Evolutionary conservation across 2,113 vertebrate genomes (phyloP), one percentile per base, ranked within the genome.

Genomic region (Chamaea fasciata): DNA sequence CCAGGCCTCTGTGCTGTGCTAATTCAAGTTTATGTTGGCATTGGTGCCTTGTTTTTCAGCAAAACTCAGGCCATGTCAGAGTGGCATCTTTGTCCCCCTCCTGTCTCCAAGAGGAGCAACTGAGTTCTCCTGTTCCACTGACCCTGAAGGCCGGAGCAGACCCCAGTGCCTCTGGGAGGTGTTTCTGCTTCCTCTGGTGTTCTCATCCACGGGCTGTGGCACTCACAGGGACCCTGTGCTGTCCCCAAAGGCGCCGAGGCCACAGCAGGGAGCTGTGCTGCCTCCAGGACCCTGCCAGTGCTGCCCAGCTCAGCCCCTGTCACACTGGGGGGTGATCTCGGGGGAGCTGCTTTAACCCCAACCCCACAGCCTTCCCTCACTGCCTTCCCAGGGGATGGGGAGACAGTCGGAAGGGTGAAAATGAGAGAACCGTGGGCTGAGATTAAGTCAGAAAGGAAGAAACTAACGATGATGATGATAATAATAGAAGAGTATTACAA

Each of bases 241-340:
- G 14, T 31, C 42, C 73, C 57, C 63, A 41, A 9, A 35, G 81
- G 37, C 74, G 50, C 64, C 0, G 3, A 49, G 67, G 39, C 44
- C 53, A 9, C 64, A 10, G 2, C 74, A 11, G 27, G 63, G 55
- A 69, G 30, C 53, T 2, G 2, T 35, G 68, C 83, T 73, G 87
- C 49, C 37, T 10, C 28, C 47, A 35, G 68, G 7, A 23, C 13
- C 46, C 27, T 2, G 2, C 14, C 31, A 2, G 46, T 6, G 28
- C 76, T n/a, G 44, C 33, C 6, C 6, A 5, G 73, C 60, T 33
- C 62, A 13, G 75, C 6, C 65, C 39, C 1, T 11, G 5, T 22
- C 33, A 14, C 52, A 0, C n/a, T 3, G 9, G 10, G 5, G 21
- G 27, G 16, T 7, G 47, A 7, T 9, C 16, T 1, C 28, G 39